Base-by-base conservation (phyloP, 2,888 invertebrate species). In the Sarcophaga variegata region DNA sequence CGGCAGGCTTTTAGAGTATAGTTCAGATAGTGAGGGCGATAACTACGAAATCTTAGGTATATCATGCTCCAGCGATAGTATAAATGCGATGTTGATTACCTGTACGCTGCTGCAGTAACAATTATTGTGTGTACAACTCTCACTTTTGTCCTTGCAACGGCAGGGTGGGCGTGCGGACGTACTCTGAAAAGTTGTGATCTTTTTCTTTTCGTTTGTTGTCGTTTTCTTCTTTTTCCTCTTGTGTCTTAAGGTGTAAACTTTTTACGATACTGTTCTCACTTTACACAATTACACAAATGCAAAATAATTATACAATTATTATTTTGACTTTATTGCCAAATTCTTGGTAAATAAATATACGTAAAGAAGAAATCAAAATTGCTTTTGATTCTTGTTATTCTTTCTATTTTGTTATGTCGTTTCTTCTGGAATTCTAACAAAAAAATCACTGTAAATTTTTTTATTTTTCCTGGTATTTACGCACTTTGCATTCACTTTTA, bases 131-230 rank as follows among this genome's bases (percentile, higher is more conserved):
- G 83, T 83, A 77, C 86, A 79, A 87, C 86, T 84, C 86, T 87
- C 83, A 87, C 86, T 87, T 87, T 87, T 87, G 83, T 87, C 83
- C 83, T 83, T 81, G 83, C 83, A 78, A 81, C 66, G 54, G 63
- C 86, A 59, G 75, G 76, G 86, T 87, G 83, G 86, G 86, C 83
- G 83, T 81, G 67, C 83, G 86, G 86, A 87, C 86, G 49, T 54
- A 27, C 20, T 62, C 67, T 47, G 22, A 45, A 74, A 70, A 47
- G 27, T n/a, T 25, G 17, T 66, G 47, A 67, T 67, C 67, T 67
- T 27, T 67, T 67, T 45, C 45, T 54, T 54, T 54, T 54, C 54
- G 54, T 10, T 20, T 27, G 10, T 54, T 64, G 62, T 62, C 20
- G 17, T 27, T 59, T 37, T 25, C 76, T 70, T 64, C 63, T 54